These are phyloP conservation scores for Sturnus vulgaris DNA, from an alignment of 2,113 vertebrate species.

Conservation along the genomic window DNA sequence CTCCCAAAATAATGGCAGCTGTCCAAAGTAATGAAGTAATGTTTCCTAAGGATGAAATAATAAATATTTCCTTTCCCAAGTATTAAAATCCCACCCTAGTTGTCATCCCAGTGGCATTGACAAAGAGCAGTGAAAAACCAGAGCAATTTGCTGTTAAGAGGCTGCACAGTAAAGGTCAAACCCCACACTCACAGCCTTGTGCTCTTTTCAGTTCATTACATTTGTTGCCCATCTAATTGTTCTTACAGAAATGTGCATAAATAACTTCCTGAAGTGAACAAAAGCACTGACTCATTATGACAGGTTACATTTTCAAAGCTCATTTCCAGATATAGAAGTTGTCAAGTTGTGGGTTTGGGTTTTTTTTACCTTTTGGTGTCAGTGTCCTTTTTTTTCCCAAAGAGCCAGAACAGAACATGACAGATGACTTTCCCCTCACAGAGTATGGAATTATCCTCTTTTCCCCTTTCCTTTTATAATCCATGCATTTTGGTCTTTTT, in stretches of 20 bases:
- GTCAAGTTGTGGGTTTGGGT: not conserved
- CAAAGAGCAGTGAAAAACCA: not conserved
- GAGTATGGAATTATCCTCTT: not conserved
- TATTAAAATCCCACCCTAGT: conserved; percentile 19
- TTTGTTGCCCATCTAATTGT: not conserved
- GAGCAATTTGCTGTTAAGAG: not conserved
- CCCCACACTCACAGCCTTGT: not conserved
- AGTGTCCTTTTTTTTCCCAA: not conserved
- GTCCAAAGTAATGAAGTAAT: not conserved
- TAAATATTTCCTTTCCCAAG: conserved; percentile 17
- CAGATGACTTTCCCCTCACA: not conserved
- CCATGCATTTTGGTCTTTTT: not conserved
- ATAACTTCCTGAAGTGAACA: not conserved
- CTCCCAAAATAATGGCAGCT: not conserved
- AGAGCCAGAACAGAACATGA: not conserved
- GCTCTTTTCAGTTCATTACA: not conserved
- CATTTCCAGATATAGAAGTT: not conserved
- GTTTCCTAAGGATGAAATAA: conserved; percentile 36
- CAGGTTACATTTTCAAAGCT: not conserved
- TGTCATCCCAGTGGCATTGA: not conserved
- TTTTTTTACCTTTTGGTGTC: not conserved
- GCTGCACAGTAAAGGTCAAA: not conserved
- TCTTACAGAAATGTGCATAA: not conserved
- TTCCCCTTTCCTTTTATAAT: not conserved
- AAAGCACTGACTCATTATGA: not conserved